phyloP scores from a whole-genome alignment of 2,797 vertebrate species.

The Centropyge bicolor region DNA sequence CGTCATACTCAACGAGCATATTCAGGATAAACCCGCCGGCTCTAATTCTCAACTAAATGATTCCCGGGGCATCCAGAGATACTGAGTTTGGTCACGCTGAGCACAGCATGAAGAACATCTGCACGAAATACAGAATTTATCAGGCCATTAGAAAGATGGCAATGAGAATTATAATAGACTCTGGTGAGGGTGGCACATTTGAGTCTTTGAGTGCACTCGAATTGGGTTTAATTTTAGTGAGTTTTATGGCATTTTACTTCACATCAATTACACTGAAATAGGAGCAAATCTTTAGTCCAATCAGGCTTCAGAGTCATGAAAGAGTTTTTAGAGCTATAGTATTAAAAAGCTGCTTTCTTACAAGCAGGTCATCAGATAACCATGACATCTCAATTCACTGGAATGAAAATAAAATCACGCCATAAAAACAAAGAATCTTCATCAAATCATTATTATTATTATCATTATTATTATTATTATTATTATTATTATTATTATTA shows the following conservation, averaged over 20 bases:
- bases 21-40: not conserved
- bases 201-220: conserved; percentile 12
- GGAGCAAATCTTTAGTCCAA: not conserved
- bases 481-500: no score
- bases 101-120: conserved; percentile 35
- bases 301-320: not conserved
- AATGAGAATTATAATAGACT: conserved; percentile 44
- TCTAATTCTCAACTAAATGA: conserved; percentile 28
- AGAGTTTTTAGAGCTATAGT: not conserved
- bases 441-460: no score
- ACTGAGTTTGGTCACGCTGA: conserved; percentile 34
- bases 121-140: conserved; percentile 32
- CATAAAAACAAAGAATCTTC: not conserved
- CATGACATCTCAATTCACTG: no score
- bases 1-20: conserved; percentile 36
- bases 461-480: no score
- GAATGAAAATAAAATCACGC: no score
- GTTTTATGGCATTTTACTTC: conserved; percentile 1
- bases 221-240: not conserved
- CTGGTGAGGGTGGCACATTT: conserved; percentile 27
- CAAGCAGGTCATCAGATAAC: no score
- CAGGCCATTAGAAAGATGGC: conserved; percentile 42
- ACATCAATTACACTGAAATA: conserved; percentile 12
- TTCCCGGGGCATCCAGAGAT: not conserved
- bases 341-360: not conserved